Conservation (phyloP, 2,888 invertebrate species). For the Xylocampa areola region DNA sequence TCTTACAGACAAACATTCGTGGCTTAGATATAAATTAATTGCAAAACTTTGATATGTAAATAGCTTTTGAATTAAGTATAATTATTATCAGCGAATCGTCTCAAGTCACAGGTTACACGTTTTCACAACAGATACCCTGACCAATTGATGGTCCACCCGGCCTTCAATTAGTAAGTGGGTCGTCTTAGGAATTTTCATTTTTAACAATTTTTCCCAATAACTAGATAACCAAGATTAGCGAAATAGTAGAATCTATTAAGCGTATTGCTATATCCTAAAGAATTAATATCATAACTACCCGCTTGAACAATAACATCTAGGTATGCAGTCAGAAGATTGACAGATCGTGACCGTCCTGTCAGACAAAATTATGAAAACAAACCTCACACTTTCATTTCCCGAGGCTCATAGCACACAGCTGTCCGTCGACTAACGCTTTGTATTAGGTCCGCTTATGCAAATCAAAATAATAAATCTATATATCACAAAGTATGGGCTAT, state of each 20-base stretch:
- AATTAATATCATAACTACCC: background rate
- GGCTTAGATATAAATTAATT: too few species aligned
- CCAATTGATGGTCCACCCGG: too few species aligned
- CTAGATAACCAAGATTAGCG: too few species aligned
- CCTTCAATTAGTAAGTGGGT: too few species aligned
- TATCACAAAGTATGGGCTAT: slow-evolving; percentile 31
- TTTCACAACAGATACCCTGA: too few species aligned
- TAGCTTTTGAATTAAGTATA: too few species aligned
- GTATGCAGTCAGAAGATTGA: slow-evolving; percentile 59
- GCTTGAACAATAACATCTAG: slow-evolving; percentile 32
- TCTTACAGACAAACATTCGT: too few species aligned
- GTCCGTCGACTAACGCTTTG: slow-evolving; percentile 26
- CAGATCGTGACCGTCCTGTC: slow-evolving; percentile 64
- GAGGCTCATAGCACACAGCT: slow-evolving; percentile 40
- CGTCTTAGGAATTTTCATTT: too few species aligned
- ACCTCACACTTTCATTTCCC: slow-evolving; percentile 65
- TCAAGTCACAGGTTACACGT: too few species aligned
- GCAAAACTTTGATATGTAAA: too few species aligned
- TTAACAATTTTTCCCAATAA: background rate
- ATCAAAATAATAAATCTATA: slow-evolving; percentile 44
- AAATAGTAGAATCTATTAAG: too few species aligned
- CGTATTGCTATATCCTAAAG: background rate
- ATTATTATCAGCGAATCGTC: too few species aligned
- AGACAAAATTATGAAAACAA: slow-evolving; percentile 60
- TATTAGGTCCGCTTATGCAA: slow-evolving; percentile 43